phyloP scores from a whole-genome alignment of 2,113 vertebrate genomes.

The Cinclus mexicanus region DNA sequence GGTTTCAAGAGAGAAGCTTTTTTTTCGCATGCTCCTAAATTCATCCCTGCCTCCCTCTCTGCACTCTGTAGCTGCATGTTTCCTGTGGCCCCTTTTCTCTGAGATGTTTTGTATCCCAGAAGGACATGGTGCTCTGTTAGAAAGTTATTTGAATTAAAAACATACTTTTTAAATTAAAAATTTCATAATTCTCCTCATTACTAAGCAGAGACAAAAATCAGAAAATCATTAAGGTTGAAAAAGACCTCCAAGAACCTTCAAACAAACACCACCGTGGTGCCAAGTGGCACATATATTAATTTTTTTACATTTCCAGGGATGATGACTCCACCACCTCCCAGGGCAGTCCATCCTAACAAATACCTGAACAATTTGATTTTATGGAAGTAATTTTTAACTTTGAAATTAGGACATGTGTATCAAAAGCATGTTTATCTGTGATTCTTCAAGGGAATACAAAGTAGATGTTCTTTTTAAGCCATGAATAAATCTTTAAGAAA shows the following conservation, averaged over 20 bases:
- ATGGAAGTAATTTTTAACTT: neutral
- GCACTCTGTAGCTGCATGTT: neutral
- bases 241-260: neutral
- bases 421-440: neutral
- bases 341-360: neutral
- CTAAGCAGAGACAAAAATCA: neutral
- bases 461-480: neutral
- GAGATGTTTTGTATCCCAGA: neutral
- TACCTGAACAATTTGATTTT: neutral
- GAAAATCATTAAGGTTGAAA: neutral
- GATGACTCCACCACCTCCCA: too few species aligned
- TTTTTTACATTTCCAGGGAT: neutral
- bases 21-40: neutral
- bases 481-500: neutral
- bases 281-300: neutral
- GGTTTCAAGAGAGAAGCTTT: neutral
- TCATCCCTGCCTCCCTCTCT: neutral
- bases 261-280: too few species aligned
- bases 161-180: neutral
- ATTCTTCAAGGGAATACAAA: neutral
- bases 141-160: neutral
- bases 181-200: neutral
- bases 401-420: neutral
- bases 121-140: neutral
- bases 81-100: neutral